Evolutionary conservation across 2,113 vertebrate species (phyloP), one percentile per base, ranked within the genome.

Genomic region (Polyodon spathula): DNA sequence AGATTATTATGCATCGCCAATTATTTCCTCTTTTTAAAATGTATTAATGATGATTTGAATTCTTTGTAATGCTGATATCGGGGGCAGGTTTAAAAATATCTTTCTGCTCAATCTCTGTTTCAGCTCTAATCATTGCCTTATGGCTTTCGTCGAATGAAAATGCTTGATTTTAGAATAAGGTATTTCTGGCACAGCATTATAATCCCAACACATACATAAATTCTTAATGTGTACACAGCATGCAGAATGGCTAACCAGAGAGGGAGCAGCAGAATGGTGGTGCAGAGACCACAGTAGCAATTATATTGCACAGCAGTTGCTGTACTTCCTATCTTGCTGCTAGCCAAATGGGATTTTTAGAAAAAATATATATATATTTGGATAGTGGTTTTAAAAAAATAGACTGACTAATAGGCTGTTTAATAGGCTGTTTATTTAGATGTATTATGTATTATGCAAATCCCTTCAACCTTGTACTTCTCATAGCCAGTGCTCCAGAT

Each of bases 261-360:
- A 52, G n/a, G n/a, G 43, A 41, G 15, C 6, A 37, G 27, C 27
- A 54, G 51, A 50, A 54, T 50, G 53, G 46, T 44, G 42, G 58
- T 12, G 27, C 6, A 17, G 53, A 8, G 37, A 42, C 14, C 53
- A 44, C 46, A 17, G 7, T 7, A 38, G 57, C 55, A 43, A 27
- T 54, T 40, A 43, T 50, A 16, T 43, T 59, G 14, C 44, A 42
- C 38, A 43, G 39, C 17, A 37, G n/a, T 54, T 50, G 27, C 27
- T 27, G 27, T 27, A 54, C 40, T 64, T 59, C 59, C 48, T 37
- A n/a, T 64, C 56, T 59, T 54, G 9, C 40, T 37, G 40, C 40
- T 50, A 44, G 52, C 42, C 59, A 64, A 59, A 44, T 64, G 56
- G 38, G 54, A 59, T 50, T 50, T 12, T 50, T 6, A 11, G 12